These are phyloP conservation scores for Sceliomorpha sp. DNA, from an alignment of 2,888 invertebrate genomes.

Conservation along the genomic window DNA sequence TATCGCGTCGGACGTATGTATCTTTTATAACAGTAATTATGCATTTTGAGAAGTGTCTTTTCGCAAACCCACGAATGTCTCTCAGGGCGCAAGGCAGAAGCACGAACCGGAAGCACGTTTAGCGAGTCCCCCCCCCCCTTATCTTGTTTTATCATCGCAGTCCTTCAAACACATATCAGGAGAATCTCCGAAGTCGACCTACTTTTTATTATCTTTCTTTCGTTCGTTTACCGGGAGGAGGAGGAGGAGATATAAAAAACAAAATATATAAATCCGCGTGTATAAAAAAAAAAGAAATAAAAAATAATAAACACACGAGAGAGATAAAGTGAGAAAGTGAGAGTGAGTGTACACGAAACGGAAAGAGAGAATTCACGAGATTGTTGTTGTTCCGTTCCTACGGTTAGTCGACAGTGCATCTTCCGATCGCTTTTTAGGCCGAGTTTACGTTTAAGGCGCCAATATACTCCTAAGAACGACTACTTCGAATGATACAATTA, in stretches of 20 bases:
- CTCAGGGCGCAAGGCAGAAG: slow-evolving; percentile 34
- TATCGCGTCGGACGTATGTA: no score
- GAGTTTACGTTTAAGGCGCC: slow-evolving; percentile 3
- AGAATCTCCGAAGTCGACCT: slow-evolving; percentile 33
- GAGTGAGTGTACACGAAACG: no score
- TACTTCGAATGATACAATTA: slow-evolving; percentile 56
- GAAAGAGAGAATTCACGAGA: no score
- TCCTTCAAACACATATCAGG: slow-evolving; percentile 31
- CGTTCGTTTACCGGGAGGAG: slow-evolving; percentile 14
- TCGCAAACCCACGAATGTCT: no score
- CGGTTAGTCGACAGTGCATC: slow-evolving; percentile 3
- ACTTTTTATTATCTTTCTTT: slow-evolving; percentile 8
- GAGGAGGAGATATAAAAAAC: background rate
- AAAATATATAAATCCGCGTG: no score
- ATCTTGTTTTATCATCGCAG: slow-evolving; percentile 2
- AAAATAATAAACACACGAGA: no score
- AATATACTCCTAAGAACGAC: slow-evolving; percentile 6
- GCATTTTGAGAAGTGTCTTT: no score
- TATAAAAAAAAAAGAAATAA: no score
- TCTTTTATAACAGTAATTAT: no score
- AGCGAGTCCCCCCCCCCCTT: slow-evolving; percentile 18
- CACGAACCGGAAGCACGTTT: slow-evolving; percentile 43
- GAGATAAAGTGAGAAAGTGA: no score
- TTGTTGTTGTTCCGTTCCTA: slow-evolving; percentile 5
- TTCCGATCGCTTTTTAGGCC: slow-evolving; percentile 5